Conservation (phyloP, 2,113 vertebrate species). For the Myrmecobius fasciatus region DNA sequence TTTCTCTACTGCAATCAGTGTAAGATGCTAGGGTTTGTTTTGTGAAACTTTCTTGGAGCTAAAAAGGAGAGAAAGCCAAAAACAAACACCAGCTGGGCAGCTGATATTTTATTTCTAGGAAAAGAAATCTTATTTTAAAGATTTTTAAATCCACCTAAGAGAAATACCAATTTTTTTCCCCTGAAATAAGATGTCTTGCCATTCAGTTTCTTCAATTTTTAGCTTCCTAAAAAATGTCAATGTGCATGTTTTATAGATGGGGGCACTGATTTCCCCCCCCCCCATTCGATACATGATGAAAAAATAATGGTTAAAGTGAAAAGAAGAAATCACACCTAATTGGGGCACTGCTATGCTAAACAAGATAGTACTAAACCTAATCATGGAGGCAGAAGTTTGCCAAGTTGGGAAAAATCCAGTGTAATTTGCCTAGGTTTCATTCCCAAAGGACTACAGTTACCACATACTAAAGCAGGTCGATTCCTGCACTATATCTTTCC, state of each 20-base stretch:
- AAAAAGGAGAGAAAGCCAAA: slow-evolving; percentile 51
- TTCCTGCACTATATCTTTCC: not conserved
- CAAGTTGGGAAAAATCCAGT: not conserved
- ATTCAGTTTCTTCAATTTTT: not conserved
- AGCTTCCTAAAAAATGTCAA: slow-evolving; percentile 10
- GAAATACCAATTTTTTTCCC: slow-evolving; percentile 31
- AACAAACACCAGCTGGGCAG: slow-evolving; percentile 63
- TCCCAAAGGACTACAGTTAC: not conserved
- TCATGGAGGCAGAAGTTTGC: not conserved
- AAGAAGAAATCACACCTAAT: not conserved
- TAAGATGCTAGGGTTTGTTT: slow-evolving; percentile 66
- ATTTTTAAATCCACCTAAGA: slow-evolving; percentile 48
- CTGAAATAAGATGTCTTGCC: not conserved
- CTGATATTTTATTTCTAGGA: slow-evolving; percentile 73
- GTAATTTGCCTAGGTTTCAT: not conserved
- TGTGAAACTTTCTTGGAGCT: slow-evolving; percentile 57
- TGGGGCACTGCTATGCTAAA: not conserved
- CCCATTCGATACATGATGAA: not conserved
- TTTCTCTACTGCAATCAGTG: slow-evolving; percentile 33
- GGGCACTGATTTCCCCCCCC: not conserved
- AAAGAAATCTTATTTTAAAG: slow-evolving; percentile 68
- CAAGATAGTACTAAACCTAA: not conserved
- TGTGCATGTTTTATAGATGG: slow-evolving; percentile 12
- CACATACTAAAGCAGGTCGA: not conserved
- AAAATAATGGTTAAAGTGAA: not conserved